phyloP scores from a whole-genome alignment of 2,113 vertebrate species.

The Vimba vimba region DNA sequence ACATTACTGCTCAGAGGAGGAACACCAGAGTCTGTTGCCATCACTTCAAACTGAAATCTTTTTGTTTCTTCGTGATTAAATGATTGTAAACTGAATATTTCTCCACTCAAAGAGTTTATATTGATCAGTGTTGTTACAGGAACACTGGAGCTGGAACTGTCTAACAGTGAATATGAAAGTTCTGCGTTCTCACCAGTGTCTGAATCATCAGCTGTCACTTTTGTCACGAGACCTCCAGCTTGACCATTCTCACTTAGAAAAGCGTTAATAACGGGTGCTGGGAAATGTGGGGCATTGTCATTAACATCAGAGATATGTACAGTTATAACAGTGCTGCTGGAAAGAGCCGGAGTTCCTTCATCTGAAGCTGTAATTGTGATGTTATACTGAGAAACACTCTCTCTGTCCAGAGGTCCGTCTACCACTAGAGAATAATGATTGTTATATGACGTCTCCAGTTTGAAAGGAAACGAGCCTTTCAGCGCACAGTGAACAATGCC shows the following conservation, averaged over 20 bases:
- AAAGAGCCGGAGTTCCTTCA: constrained; percentile 44
- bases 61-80: constrained; percentile 62
- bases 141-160: constrained; percentile 63
- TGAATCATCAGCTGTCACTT: constrained; percentile 30
- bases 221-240: constrained; percentile 22
- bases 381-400: constrained; percentile 44
- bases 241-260: constrained; percentile 41
- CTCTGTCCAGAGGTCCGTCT: constrained; percentile 51
- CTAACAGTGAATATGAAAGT: constrained; percentile 63
- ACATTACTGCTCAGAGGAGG: constrained; percentile 51
- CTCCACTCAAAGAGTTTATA: constrained; percentile 67
- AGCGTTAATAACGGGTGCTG: constrained; percentile 7
- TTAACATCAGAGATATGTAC: constrained; percentile 49
- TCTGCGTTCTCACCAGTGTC: constrained; percentile 55
- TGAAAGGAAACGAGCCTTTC: constrained; percentile 29
- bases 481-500: constrained; percentile 41
- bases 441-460: constrained; percentile 43
- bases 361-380: constrained; percentile 52
- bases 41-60: constrained; percentile 40
- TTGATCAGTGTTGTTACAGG: constrained; percentile 68
- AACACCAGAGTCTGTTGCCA: constrained; percentile 39
- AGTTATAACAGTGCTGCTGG: constrained; percentile 43
- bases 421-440: constrained; percentile 58
- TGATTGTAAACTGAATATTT: constrained; percentile 60
- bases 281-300: constrained; percentile 40